A percentile compares a stretch with the other conserved stretches of the same genome.
Conservation (phyloP, 2,113 vertebrate genomes). For the Syngnathus floridae region DNA sequence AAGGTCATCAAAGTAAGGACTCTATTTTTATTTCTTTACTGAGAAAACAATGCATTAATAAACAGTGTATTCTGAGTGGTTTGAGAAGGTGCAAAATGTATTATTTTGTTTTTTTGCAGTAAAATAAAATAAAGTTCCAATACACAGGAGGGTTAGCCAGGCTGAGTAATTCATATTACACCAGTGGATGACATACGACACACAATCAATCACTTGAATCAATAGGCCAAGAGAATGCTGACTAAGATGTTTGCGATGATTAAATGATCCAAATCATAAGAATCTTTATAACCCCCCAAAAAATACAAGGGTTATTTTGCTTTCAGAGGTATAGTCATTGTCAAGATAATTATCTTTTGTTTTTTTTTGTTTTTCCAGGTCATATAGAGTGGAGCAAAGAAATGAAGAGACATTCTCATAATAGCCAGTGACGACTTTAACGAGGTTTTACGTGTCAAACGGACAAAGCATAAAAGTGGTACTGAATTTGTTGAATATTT, state of each 20-base stretch:
- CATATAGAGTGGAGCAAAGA: conserved; percentile 39
- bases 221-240: conserved; percentile 41
- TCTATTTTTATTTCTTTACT: neutral
- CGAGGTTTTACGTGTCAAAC: neutral
- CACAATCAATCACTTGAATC: conserved; percentile 39
- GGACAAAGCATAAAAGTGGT: neutral
- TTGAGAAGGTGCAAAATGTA: neutral
- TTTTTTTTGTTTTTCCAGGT: conserved; percentile 41
- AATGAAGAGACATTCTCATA: conserved; percentile 3
- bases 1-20: conserved; percentile 50
- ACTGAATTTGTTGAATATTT: neutral
- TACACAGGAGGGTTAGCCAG: conserved; percentile 19
- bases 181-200: conserved; percentile 32
- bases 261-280: conserved; percentile 36
- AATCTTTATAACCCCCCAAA: neutral
- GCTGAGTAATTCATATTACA: conserved; percentile 30
- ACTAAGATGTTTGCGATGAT: conserved; percentile 40
- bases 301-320: conserved; percentile 4
- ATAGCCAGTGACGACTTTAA: neutral
- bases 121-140: conserved; percentile 5
- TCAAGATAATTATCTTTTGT: neutral
- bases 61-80: neutral
- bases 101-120: neutral
- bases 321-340: conserved; percentile 1
- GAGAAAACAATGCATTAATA: neutral